Conservation (phyloP, 2,797 vertebrate species). For the Anomalospiza imberbis region DNA sequence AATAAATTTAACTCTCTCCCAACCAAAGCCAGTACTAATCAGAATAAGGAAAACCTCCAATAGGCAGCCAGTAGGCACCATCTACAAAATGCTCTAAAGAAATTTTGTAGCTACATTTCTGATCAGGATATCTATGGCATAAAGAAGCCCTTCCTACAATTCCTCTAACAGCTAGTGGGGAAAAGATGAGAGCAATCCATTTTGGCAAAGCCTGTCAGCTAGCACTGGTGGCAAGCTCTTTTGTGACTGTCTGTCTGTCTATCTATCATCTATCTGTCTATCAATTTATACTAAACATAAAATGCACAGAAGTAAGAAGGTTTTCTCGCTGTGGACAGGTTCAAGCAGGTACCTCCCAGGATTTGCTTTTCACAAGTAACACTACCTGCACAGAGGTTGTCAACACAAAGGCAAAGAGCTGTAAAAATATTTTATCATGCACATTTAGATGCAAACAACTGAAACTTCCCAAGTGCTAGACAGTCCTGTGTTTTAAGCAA, state of each 20-base stretch:
- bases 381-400: neutral
- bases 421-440: neutral
- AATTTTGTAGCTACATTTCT: neutral
- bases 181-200: neutral
- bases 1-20: neutral
- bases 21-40: neutral
- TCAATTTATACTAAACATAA: neutral
- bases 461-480: neutral
- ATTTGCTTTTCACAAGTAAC: neutral
- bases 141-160: neutral
- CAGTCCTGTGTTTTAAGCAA: neutral
- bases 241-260: rapidly evolving
- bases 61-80: neutral
- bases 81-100: neutral
- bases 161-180: neutral
- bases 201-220: neutral
- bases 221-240: neutral
- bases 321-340: neutral
- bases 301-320: neutral
- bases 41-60: neutral
- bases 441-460: neutral
- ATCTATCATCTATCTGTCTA: neutral
- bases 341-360: neutral
- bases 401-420: neutral
- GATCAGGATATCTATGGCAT: neutral